phyloP scores from a whole-genome alignment of 2,113 vertebrate species.

The Pteronura brasiliensis region DNA sequence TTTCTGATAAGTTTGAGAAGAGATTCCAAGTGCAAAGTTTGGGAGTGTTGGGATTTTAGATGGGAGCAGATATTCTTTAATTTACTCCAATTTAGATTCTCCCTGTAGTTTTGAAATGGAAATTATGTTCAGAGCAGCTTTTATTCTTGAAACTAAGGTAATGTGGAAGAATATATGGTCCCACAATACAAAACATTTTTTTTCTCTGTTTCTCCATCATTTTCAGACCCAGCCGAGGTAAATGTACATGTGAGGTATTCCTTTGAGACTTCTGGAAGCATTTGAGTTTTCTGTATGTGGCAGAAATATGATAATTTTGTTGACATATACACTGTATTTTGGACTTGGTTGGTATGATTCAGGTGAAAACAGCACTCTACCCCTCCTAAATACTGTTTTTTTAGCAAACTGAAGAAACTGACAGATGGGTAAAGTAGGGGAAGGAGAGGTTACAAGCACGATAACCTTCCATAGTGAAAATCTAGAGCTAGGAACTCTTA shows the following conservation, averaged over 20 bases:
- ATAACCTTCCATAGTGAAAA: neutral
- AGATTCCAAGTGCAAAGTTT: neutral
- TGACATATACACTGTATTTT: conserved; percentile 47
- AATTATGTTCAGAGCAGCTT: neutral
- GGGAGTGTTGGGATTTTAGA: neutral
- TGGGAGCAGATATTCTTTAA: neutral
- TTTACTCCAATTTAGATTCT: neutral
- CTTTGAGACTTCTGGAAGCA: neutral
- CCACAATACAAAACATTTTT: neutral
- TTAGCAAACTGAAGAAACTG: conserved; percentile 16
- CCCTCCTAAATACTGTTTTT: neutral
- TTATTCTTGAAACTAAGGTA: conserved; percentile 5
- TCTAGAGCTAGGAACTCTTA: neutral
- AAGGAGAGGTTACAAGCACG: neutral
- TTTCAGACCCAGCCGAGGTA: neutral
- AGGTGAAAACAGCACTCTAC: conserved; percentile 15
- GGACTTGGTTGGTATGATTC: conserved; percentile 60
- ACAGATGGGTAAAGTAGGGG: neutral
- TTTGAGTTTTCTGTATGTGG: conserved; percentile 35
- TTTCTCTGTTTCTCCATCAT: neutral
- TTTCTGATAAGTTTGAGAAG: neutral
- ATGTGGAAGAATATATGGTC: neutral
- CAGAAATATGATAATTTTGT: conserved; percentile 43
- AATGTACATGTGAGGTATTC: neutral
- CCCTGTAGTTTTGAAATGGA: neutral